Evolutionary conservation across 2,797 vertebrate species (phyloP), one percentile per base, ranked within the genome.

Genomic region (Halcyon leucocephala): DNA sequence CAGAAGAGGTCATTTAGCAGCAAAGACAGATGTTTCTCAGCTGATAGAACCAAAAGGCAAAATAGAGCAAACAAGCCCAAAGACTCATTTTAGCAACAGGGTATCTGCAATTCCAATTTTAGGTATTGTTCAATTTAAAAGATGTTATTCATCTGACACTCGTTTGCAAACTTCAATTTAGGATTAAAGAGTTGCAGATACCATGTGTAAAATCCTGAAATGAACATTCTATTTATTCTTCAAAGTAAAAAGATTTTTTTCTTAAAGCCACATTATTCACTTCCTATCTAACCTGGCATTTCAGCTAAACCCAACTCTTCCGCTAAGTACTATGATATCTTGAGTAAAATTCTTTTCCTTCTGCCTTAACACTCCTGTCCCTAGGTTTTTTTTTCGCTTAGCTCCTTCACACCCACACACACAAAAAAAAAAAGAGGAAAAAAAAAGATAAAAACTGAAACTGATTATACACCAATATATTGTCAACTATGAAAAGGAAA

Each of bases 11-110:
- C 91, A 87, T 66, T 93, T 80, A 94, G 80, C 65, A 90, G 85
- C 49, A 74, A 78, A 93, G 92, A 92, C 90, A 94, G 74, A 89
- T 92, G 92, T 71, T 96, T 78, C 86, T 92, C 89, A 85, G 90
- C 74, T 77, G 67, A 94, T 86, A 82, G 6, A 93, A 85, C 69
- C 73, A 80, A 85, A 89, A 92, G 41, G 24, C 65, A 94, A 93
- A 90, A 82, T 0, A 49, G 29, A 86, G 42, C 76, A 91, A 91
- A 95, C 60, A 82, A 95, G 41, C 41, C 44, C 48, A 51, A 89
- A 71, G 21, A 69, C 16, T 73, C 80, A 18, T 42, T 58, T 91
- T 10, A 84, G 84, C 70, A 92, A 83, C 22, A 61, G 54, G n/a
- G 48, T 82, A 74, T 49, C 62, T 85, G 51, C 37, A 74, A 92